Evolutionary conservation across 2,888 invertebrate species (phyloP), one percentile per base, ranked within the genome.

Genomic region (Limulus polyphemus): DNA sequence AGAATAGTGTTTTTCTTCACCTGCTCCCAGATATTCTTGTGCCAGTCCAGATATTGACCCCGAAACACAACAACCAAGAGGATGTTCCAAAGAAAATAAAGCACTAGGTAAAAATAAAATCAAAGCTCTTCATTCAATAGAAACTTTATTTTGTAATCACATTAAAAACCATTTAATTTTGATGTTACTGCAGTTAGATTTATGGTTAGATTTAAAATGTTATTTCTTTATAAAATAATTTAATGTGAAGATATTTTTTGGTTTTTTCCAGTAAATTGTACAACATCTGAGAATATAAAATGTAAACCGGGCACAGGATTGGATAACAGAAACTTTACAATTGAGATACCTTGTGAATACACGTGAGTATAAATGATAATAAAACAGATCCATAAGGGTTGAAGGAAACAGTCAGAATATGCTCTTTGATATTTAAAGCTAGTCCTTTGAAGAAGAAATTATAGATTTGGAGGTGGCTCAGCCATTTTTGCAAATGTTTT

Each of bases 311-410:
- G 87, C 76, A 84, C 87, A 0, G 84, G 63, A 47, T 47, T 64
- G 17, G 63, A 67, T 61, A 58, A 60, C 14, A 83, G 85, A 49
- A 85, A 85, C 14, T 97, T 95, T 75, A 83, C 82, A 59, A 86
- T 81, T 72, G 86, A 89, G 71, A 80, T 92, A 71, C 86, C 89
- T 11, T 97, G 97, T 77, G 87, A 88, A 80, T 95, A 91, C 89
- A 95, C 94, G 90, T 92, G 82, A 84, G 91, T 84, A 52, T 51
- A 55, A 17, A 57, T 10, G 13, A 13, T 16, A 60, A 10, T 46
- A 61, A 46, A 50, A 11, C 32, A 51, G 7, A 60, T 52, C 14
- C 10, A n/a, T n/a, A n/a, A n/a, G n/a, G n/a, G n/a, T n/a, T n/a
- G n/a, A 32, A 32, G 32, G 32, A 32, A 32, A 7, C 32, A 32